Percentiles rank a stretch among this genome's conserved stretches.
Conservation (phyloP, 2,888 invertebrate species). For the Archips xylosteana region DNA sequence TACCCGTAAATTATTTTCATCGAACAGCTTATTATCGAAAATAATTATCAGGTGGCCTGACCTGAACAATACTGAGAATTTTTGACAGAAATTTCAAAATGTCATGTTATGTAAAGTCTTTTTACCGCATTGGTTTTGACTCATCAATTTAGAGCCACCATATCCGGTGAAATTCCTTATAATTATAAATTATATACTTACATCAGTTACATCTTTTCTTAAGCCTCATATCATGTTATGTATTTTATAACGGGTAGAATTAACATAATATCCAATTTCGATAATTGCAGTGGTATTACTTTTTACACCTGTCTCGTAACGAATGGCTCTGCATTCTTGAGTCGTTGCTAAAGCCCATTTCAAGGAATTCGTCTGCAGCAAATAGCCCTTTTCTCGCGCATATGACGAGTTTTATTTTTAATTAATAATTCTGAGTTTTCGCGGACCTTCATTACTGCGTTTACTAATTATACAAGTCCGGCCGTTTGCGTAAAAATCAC, state of each 20-base stretch:
- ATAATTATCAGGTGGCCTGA: constrained; percentile 32
- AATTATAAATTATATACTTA: constrained; percentile 2
- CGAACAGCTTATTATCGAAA: constrained; percentile 33
- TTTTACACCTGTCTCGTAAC: constrained; percentile 36
- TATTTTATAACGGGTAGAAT: constrained; percentile 32
- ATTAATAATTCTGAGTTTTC: constrained; percentile 35
- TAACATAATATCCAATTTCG: constrained; percentile 36
- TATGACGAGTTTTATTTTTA: constrained; percentile 36
- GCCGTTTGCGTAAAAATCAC: constrained; percentile 38
- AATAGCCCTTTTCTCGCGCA: constrained; percentile 26
- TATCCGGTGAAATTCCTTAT: background rate
- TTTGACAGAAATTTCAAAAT: constrained; percentile 22
- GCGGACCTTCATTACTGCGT: constrained; percentile 34
- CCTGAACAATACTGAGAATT: constrained; percentile 32
- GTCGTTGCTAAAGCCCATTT: constrained; percentile 31
- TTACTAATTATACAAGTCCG: constrained; percentile 35
- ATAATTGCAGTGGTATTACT: constrained; percentile 35
- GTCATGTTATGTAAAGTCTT: constrained; percentile 29
- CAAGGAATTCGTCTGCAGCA: constrained; percentile 33
- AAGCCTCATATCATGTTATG: constrained; percentile 14
- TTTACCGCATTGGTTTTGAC: background rate
- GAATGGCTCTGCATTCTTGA: constrained; percentile 36
- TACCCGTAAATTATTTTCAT: constrained; percentile 27
- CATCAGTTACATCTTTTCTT: background rate
- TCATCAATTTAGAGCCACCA: constrained; percentile 8